A percentile compares a stretch with the other conserved stretches of the same genome.
Evolutionary conservation across 2,888 invertebrate species (phyloP).

Genomic region (Lasius platythorax): DNA sequence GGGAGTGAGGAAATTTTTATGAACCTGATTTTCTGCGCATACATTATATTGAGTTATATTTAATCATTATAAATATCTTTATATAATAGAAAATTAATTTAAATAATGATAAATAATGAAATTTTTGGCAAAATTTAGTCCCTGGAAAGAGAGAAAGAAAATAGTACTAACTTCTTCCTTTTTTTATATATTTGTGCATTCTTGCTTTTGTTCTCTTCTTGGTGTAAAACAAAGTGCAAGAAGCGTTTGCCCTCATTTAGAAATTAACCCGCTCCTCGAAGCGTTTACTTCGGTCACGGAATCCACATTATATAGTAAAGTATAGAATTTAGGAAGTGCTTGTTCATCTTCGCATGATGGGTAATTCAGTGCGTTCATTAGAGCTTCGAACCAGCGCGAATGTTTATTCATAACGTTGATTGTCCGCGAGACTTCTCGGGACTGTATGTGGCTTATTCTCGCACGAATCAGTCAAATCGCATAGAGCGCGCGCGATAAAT

Average conservation of each 20-base stretch:
- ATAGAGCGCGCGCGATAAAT: slow-evolving; percentile 48
- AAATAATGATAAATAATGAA: background rate
- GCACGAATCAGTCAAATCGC: slow-evolving; percentile 32
- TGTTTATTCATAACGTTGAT: slow-evolving; percentile 48
- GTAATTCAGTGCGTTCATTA: slow-evolving; percentile 23
- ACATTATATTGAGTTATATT: background rate
- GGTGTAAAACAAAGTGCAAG: slow-evolving; percentile 9
- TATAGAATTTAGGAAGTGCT: slow-evolving; percentile 29
- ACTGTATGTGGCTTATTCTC: slow-evolving; percentile 3
- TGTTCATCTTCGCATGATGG: slow-evolving; percentile 17
- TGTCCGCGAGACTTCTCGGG: background rate
- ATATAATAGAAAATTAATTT: background rate
- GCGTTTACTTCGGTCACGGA: slow-evolving; percentile 42
- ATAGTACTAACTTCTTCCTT: background rate
- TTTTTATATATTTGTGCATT: background rate
- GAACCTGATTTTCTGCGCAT: background rate
- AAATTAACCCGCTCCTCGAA: slow-evolving; percentile 40
- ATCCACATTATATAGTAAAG: background rate
- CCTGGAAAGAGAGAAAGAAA: background rate
- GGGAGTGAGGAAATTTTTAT: background rate
- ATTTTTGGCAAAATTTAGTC: background rate
- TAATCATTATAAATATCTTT: background rate
- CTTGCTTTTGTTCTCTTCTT: background rate
- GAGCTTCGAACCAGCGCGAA: background rate
- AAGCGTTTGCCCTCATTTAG: slow-evolving; percentile 31